Base-by-base conservation (phyloP, 2,113 vertebrate genomes). In the Theristicus caerulescens region DNA sequence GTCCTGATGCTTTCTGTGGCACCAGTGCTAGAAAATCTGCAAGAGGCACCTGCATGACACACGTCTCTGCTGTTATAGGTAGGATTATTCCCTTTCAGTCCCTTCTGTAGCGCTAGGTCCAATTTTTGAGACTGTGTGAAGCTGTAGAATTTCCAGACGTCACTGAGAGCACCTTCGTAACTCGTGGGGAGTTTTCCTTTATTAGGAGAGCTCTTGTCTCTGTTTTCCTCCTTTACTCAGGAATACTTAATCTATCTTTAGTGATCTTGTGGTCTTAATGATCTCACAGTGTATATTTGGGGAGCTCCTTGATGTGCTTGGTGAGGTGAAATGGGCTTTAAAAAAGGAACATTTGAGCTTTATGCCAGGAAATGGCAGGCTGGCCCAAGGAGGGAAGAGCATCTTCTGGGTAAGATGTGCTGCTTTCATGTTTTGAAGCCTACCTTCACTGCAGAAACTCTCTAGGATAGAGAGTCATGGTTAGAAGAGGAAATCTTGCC, bases 31-130 rank as follows among this genome's bases (percentile, higher is more conserved):
- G 94, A 44, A 80, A 61, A 88, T 17, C 40, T 64, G 65, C 11
- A 5, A 59, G 57, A 69, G 38, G 34, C 21, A 5, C 16, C 25
- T 0, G 0, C 11, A 1, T 32, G 34, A 44, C 26, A 27, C 18
- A 2, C 0, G 0, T 34, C 55, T 78, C 55, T 84, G 55, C 79
- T 70, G 17, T 42, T 46, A 14, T 5, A 12, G 11, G 27, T 32
- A 34, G 69, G 32, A 13, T 71, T 93, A 22, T 88, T 94, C 29
- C 71, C 14, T 88, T 80, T 44, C 38, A 51, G 18, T n/a, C 59
- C 42, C 36, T 84, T 89, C 61, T 42, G 13, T 49, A 82, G 46
- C 19, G 26, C 58, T 16, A 36, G 59, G 42, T 67, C 52, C 25
- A 59, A 0, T n/a, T 78, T 51, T 79, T 78, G 76, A 88, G 80